These are phyloP conservation scores for Cryptus viduatorius DNA, from an alignment of 2,888 invertebrate species.

Conservation along the genomic window DNA sequence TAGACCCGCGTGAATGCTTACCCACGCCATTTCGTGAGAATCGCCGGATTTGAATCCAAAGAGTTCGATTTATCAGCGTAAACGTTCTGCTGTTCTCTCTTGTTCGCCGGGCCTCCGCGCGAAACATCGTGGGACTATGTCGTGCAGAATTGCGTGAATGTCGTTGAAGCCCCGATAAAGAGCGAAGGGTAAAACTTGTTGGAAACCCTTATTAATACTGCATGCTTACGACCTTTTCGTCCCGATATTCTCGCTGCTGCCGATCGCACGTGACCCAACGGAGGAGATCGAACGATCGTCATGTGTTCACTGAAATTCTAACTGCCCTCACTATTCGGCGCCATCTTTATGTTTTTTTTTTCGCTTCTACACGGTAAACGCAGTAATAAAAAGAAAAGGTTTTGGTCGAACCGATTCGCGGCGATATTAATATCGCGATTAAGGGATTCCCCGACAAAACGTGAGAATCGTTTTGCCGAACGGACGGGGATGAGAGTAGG, in stretches of 20 bases:
- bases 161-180: slow-evolving; percentile 24
- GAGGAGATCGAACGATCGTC: not conserved
- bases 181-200: not conserved
- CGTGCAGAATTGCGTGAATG: slow-evolving; percentile 25
- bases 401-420: not conserved
- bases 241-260: slow-evolving; percentile 23
- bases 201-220: slow-evolving; percentile 51
- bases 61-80: slow-evolving; percentile 55
- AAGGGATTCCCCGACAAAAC: slow-evolving; percentile 24
- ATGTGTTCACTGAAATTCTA: not conserved
- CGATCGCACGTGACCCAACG: not conserved
- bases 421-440: slow-evolving; percentile 22
- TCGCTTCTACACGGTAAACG: not conserved
- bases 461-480: slow-evolving; percentile 25
- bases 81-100: slow-evolving; percentile 27
- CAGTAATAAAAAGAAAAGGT: not conserved
- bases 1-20: slow-evolving; percentile 29
- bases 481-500: not conserved
- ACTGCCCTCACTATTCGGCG: not conserved
- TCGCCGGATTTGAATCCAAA: slow-evolving; percentile 55
- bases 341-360: not conserved
- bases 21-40: slow-evolving; percentile 8
- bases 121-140: not conserved
- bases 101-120: slow-evolving; percentile 8
- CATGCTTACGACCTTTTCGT: slow-evolving; percentile 12